phyloP scores from a whole-genome alignment of 2,113 vertebrate species.

The Megalops atlanticus region DNA sequence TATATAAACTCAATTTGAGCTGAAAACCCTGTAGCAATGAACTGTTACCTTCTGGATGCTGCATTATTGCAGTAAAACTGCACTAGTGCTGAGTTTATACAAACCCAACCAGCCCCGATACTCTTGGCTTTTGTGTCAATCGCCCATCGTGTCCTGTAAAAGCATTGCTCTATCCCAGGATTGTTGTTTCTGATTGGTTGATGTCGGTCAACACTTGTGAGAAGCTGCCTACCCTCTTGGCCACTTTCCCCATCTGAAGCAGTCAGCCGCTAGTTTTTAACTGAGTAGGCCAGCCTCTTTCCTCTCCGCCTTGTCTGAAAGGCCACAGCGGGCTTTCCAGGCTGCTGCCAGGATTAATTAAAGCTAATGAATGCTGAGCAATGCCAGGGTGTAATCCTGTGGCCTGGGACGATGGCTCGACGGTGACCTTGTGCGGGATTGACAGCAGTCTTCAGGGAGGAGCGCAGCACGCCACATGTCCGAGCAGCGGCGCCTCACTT shows the following conservation, averaged over 20 bases:
- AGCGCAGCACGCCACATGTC: not conserved
- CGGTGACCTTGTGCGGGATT: slow-evolving; percentile 68
- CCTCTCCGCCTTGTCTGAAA: slow-evolving; percentile 45
- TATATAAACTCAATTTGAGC: not conserved
- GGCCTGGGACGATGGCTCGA: slow-evolving; percentile 45
- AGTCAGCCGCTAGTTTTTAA: not conserved
- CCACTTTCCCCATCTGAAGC: not conserved
- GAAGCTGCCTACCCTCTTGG: not conserved
- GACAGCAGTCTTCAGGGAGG: slow-evolving; percentile 25
- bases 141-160: not conserved
- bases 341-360: slow-evolving; percentile 60
- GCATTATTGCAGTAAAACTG: not conserved
- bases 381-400: slow-evolving; percentile 58
- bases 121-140: not conserved
- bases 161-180: not conserved
- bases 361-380: slow-evolving; percentile 49
- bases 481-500: no score
- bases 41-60: no score
- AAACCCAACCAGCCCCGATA: not conserved
- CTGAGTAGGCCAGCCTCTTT: not conserved
- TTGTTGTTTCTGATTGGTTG: not conserved
- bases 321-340: slow-evolving; percentile 42
- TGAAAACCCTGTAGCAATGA: no score
- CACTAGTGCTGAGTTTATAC: no score
- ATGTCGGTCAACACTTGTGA: not conserved